Evolutionary conservation across 2,888 invertebrate species (phyloP).

Genomic region (Caenorhabditis sp.): DNA sequence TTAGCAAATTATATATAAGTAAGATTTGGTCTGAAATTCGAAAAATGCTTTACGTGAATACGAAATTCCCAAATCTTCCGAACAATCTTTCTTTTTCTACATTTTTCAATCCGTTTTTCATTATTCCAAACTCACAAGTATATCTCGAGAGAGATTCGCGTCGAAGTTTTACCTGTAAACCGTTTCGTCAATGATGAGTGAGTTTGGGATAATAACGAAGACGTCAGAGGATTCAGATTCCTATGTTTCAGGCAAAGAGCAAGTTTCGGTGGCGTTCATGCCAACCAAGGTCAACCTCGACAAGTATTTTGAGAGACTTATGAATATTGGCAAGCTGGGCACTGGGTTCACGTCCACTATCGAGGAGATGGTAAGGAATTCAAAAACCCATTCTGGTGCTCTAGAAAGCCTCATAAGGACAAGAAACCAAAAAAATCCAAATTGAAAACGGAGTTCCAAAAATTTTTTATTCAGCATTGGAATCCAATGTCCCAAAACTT

Average conservation of each 20-base stretch:
- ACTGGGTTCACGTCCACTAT: slow-evolving; percentile 71
- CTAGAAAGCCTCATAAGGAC: no score
- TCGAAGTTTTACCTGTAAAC: slow-evolving; percentile 51
- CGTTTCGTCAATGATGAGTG: slow-evolving; percentile 44
- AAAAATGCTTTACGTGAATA: no score
- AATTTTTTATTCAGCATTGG: no score
- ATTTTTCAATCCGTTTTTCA: no score
- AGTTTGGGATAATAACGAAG: slow-evolving; percentile 5
- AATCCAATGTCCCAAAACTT: no score
- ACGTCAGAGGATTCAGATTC: not conserved
- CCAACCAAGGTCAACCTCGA: slow-evolving; percentile 52
- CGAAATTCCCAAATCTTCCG: no score
- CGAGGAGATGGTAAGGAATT: slow-evolving; percentile 59
- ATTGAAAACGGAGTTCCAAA: no score
- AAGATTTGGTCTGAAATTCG: no score
- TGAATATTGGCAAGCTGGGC: slow-evolving; percentile 72
- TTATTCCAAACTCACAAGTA: slow-evolving; percentile 18
- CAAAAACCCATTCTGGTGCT: no score
- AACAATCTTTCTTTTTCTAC: not conserved
- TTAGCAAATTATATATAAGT: no score
- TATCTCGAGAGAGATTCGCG: slow-evolving; percentile 19
- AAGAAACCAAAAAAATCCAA: no score
- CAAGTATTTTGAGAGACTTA: slow-evolving; percentile 64
- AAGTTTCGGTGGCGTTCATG: slow-evolving; percentile 50
- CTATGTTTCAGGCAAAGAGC: slow-evolving; percentile 31